phyloP scores from a whole-genome alignment of 2,113 vertebrate genomes.

The Heptranchias perlo region DNA sequence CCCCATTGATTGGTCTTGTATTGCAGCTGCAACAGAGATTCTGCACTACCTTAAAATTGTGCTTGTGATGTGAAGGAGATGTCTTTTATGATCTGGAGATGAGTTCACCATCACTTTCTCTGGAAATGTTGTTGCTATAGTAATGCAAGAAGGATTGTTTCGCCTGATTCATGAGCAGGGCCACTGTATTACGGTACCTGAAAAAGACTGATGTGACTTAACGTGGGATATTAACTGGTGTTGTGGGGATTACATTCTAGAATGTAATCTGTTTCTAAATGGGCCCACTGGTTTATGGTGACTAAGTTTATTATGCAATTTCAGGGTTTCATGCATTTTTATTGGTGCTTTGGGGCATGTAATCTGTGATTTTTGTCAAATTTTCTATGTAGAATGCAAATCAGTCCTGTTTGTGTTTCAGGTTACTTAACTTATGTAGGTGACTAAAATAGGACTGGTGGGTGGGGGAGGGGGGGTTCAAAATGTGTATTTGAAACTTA shows the following conservation, averaged over 20 bases:
- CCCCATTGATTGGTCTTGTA: neutral
- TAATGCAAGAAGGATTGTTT: neutral
- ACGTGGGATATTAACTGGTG: neutral
- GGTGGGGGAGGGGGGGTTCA: neutral
- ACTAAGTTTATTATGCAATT: neutral
- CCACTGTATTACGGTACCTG: neutral
- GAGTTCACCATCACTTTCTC: neutral
- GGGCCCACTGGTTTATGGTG: neutral
- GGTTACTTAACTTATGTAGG: neutral
- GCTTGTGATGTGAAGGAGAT: neutral
- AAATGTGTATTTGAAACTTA: too few species aligned
- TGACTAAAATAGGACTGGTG: neutral
- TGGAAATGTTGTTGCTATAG: neutral
- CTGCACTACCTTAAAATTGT: neutral
- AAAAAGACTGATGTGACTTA: neutral
- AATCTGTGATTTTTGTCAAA: neutral
- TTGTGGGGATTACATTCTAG: neutral
- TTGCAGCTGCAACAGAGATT: neutral
- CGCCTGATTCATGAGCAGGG: neutral
- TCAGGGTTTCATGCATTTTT: neutral
- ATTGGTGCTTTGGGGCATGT: neutral
- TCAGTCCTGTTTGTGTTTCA: neutral
- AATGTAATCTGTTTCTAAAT: neutral
- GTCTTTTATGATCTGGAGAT: neutral
- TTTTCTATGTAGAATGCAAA: neutral